These are phyloP conservation scores for Lophochroa leadbeateri DNA, from an alignment of 2,113 vertebrate species.

Conservation along the genomic window DNA sequence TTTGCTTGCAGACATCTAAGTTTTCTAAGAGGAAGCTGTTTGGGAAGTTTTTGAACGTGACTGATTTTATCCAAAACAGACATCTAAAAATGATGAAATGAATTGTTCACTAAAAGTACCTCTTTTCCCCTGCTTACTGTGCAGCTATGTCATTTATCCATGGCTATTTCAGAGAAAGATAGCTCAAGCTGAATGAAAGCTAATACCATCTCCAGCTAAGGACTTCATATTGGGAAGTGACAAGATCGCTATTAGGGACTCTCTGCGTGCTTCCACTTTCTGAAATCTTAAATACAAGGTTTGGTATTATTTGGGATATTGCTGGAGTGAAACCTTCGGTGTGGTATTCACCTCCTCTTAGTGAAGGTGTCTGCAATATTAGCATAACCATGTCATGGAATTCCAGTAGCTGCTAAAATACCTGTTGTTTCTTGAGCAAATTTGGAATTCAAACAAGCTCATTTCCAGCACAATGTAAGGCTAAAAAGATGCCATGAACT, in stretches of 20 bases:
- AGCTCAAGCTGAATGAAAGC: background rate
- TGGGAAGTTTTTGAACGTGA: background rate
- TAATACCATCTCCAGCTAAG: background rate
- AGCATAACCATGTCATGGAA: background rate
- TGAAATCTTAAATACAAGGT: background rate
- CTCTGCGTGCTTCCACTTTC: fast-evolving
- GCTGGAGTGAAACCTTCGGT: background rate
- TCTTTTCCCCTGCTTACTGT: background rate
- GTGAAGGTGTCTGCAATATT: background rate
- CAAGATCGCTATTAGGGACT: background rate
- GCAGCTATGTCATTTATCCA: background rate
- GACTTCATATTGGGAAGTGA: background rate
- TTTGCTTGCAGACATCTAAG: background rate
- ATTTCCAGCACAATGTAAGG: background rate
- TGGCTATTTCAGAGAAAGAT: background rate
- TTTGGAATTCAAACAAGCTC: background rate
- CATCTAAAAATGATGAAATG: background rate
- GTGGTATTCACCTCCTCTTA: background rate
- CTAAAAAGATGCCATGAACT: background rate
- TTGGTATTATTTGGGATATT: background rate
- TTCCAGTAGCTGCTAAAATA: background rate
- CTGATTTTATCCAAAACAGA: background rate
- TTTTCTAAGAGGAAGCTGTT: background rate
- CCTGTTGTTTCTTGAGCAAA: background rate
- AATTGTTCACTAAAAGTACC: background rate